phyloP scores from a whole-genome alignment of 2,888 invertebrate genomes.

The Ophraella communa region DNA sequence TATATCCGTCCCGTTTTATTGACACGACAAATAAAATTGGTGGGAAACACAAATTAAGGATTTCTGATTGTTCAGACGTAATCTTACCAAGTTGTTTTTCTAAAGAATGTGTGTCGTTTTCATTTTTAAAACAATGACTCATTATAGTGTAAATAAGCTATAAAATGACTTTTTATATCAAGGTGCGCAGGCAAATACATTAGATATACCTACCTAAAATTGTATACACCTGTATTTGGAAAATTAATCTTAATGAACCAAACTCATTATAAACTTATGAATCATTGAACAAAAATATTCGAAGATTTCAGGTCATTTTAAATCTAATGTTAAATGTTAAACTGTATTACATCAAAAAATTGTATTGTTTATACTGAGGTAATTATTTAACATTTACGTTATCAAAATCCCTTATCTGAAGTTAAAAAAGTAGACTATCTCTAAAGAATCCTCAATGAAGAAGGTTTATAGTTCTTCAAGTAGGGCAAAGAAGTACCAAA shows the following conservation, averaged over 20 bases:
- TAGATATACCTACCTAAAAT: not conserved
- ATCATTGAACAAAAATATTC: too few species aligned
- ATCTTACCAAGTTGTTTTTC: not conserved
- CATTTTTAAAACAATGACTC: constrained; percentile 5
- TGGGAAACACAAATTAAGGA: constrained; percentile 12
- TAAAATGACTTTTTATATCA: constrained; percentile 16
- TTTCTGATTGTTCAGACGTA: constrained; percentile 11
- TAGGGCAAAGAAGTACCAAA: too few species aligned
- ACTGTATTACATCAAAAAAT: too few species aligned
- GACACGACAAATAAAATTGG: not conserved
- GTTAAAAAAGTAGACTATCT: too few species aligned
- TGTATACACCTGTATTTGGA: not conserved
- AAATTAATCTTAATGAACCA: not conserved
- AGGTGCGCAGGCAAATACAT: constrained; percentile 4
- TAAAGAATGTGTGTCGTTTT: constrained; percentile 10
- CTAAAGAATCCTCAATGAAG: too few species aligned
- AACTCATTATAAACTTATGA: not conserved
- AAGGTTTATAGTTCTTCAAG: too few species aligned
- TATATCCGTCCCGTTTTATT: not conserved
- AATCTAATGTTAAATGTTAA: too few species aligned
- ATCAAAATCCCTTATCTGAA: too few species aligned
- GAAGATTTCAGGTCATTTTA: too few species aligned
- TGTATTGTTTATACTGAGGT: too few species aligned
- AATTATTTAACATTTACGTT: too few species aligned
- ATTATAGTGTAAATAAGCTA: constrained; percentile 12